phyloP scores from a whole-genome alignment of 2,797 vertebrate species.

The Manis javanica region DNA sequence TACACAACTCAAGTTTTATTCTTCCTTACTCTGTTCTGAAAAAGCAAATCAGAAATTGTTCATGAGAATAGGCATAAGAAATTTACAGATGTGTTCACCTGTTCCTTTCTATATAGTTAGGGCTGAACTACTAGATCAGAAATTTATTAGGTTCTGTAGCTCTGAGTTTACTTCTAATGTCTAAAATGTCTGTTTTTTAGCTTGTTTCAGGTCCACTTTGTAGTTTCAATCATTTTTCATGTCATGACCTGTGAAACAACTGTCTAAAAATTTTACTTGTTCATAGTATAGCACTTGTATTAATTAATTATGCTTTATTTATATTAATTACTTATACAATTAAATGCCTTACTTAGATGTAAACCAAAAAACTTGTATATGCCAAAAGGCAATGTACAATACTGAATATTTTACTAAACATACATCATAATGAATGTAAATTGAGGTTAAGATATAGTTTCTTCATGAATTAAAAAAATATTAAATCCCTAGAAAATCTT shows the following conservation, averaged over 20 bases:
- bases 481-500: background rate
- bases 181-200: background rate
- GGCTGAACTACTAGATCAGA: background rate
- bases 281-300: background rate
- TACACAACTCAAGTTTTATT: background rate
- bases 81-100: background rate
- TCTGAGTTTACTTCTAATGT: background rate
- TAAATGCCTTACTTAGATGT: background rate
- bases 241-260: background rate
- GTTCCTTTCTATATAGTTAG: background rate
- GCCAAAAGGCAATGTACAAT: background rate
- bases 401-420: background rate
- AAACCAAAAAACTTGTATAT: background rate
- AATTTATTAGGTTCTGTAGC: background rate
- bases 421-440: background rate
- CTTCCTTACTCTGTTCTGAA: background rate
- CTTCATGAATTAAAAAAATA: background rate
- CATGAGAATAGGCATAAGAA: background rate
- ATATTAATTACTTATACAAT: background rate
- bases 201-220: background rate
- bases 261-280: background rate
- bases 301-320: background rate
- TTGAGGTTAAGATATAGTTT: background rate
- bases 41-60: background rate
- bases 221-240: background rate